phyloP scores from a whole-genome alignment of 2,888 invertebrate species.

The Andrena camellia region DNA sequence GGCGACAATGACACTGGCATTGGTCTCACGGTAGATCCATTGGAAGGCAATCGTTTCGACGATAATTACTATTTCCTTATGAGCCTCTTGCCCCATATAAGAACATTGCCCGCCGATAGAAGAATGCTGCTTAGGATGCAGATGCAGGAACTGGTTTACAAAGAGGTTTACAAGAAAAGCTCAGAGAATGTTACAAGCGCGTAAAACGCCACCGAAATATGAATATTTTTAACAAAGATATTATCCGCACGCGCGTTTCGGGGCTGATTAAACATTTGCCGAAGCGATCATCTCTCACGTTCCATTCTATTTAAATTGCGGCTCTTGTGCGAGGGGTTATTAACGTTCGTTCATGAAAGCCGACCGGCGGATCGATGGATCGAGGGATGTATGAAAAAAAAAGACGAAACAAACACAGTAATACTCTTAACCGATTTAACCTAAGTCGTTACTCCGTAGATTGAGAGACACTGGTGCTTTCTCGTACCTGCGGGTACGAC shows the following conservation, averaged over 20 bases:
- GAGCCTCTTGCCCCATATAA: conserved; percentile 83
- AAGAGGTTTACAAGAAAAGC: conserved; percentile 80
- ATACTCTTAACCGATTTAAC: conserved; percentile 10
- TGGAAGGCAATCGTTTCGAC: conserved; percentile 79
- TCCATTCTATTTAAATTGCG: background rate
- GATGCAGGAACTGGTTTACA: conserved; percentile 84
- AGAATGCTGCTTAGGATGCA: conserved; percentile 83
- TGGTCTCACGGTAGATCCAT: conserved; percentile 74
- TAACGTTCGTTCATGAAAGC: conserved; percentile 8
- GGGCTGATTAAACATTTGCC: background rate
- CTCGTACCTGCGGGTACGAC: conserved; percentile 77
- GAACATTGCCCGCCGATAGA: conserved; percentile 81
- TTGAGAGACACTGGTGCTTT: conserved; percentile 79
- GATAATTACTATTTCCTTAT: conserved; percentile 85
- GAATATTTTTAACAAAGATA: conserved; percentile 36
- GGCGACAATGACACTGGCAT: conserved; percentile 75
- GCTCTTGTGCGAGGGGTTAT: background rate
- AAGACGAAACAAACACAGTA: background rate
- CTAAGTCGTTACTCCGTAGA: conserved; percentile 20
- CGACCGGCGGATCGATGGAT: background rate
- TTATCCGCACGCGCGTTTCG: conserved; percentile 7
- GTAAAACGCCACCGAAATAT: conserved; percentile 30
- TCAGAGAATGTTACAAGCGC: conserved; percentile 58
- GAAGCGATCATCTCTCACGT: background rate
- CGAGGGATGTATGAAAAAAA: background rate